Base-by-base conservation (phyloP, 2,888 invertebrate species). In the Chrysina gloriosa region DNA sequence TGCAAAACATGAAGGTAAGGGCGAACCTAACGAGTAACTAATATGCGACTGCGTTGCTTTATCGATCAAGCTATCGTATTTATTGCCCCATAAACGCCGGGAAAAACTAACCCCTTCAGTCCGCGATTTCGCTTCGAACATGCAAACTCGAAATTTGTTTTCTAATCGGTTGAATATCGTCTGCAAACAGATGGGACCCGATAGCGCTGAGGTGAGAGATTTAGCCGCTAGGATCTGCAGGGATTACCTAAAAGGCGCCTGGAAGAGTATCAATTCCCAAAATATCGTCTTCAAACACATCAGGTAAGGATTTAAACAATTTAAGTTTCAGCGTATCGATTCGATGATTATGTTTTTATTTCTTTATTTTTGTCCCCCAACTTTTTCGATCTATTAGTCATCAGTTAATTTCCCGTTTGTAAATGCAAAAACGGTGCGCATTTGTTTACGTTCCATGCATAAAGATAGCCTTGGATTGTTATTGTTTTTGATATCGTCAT, bases 201-300 rank as follows among this genome's bases (percentile, higher is more conserved):
- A 88, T 4, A 88, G 87, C 74, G 85, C 85, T 16, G 94, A 95
- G 82, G 94, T 95, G 90, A 86, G 91, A 65, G 91, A 93, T 72
- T 89, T 93, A 70, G 95, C 95, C 0, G 91, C 91, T 14, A 89
- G 92, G 76, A 93, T 96, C 74, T 96, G 96, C 84, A 88, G 92
- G 74, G 95, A 96, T 83, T 96, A 95, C 81, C 87, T 97, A 54
- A 91, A 93, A 74, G 97, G 96, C 1, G 90, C 92, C 2, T 97
- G 97, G 97, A 95, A 94, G 83, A 90, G 89, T 25, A 92, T 96
- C 23, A 89, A 90, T 5, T 86, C 92, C 0, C 86, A 90, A 6
- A 92, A 93, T 69, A 89, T 97, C 76, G 87, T 91, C 27, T 90
- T 96, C 69, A 92, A 90, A 77, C 88, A 93, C 75, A 92, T 96